A percentile compares a stretch with the other conserved stretches of the same genome.
phyloP scores from a whole-genome alignment of 2,113 vertebrate species.

The Globicephala melas region DNA sequence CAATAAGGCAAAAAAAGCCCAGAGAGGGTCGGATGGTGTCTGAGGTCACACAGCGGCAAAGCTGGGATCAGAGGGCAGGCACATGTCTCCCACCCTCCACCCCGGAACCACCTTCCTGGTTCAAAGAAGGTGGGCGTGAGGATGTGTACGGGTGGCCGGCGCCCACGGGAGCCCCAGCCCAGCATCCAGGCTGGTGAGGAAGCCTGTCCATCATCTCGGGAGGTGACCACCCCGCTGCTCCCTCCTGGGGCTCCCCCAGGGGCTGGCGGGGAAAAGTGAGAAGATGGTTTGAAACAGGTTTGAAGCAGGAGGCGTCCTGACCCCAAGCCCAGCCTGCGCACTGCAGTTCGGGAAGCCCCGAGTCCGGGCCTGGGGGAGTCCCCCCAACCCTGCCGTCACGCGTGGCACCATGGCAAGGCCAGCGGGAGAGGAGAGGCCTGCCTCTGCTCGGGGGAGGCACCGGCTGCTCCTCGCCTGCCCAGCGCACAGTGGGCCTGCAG shows the following conservation, averaged over 20 bases:
- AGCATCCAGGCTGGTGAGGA: not conserved
- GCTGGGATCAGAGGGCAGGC: accelerated
- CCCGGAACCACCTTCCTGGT: not conserved
- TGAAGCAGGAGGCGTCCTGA: not conserved
- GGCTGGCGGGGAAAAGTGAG: not conserved
- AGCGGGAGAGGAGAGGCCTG: too few relatives aligned
- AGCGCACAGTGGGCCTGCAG: not conserved
- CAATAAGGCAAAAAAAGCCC: not conserved
- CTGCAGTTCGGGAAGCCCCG: not conserved
- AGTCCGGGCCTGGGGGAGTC: not conserved
- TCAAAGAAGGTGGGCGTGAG: accelerated
- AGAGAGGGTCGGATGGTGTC: not conserved
- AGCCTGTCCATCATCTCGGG: not conserved
- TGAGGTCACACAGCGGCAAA: not conserved
- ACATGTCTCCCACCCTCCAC: accelerated
- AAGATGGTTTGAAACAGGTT: not conserved
- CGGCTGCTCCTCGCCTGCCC: not conserved
- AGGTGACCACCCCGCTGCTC: not conserved
- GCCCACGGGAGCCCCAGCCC: not conserved
- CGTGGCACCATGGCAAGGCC: not conserved
- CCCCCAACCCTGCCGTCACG: accelerated
- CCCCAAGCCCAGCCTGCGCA: not conserved
- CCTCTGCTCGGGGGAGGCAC: not conserved
- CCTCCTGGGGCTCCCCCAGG: not conserved
- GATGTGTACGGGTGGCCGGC: accelerated